A percentile compares a stretch with the other conserved stretches of the same genome.
These are phyloP conservation scores for Tetranychus piercei DNA, from an alignment of 2,888 invertebrate genomes.

Conservation along the genomic window DNA sequence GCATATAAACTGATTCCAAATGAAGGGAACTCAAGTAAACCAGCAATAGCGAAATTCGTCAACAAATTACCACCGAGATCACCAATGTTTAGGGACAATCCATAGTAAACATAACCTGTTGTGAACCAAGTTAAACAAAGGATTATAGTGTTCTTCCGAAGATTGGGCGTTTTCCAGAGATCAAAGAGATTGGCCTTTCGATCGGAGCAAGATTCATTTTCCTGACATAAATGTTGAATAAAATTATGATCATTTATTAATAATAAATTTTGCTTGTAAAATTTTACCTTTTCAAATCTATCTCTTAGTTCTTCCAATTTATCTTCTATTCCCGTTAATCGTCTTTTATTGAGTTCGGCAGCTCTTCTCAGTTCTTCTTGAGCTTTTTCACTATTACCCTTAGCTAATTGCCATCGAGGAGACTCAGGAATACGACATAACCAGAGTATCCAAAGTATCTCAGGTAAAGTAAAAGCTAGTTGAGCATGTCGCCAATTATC, in stretches of 20 bases:
- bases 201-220: background rate
- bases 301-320: constrained; percentile 6
- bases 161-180: constrained; percentile 11
- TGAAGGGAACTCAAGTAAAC: constrained; percentile 60
- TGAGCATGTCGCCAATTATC: background rate
- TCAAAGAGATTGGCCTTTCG: constrained; percentile 11
- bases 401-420: constrained; percentile 19
- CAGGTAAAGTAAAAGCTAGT: constrained; percentile 29
- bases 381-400: background rate
- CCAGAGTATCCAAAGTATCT: constrained; percentile 30
- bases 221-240: background rate
- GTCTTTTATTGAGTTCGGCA: background rate
- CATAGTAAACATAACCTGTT: constrained; percentile 69
- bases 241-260: too few relatives aligned
- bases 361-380: constrained; percentile 11
- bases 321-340: constrained; percentile 9
- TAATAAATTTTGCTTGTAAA: too few relatives aligned
- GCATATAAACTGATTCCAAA: constrained; percentile 30
- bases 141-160: constrained; percentile 18
- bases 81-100: constrained; percentile 58
- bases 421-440: constrained; percentile 27
- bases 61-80: constrained; percentile 63
- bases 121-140: constrained; percentile 41
- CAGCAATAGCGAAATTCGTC: constrained; percentile 55
- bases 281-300: background rate